phyloP scores from a whole-genome alignment of 2,797 vertebrate genomes.

The Galagoides demidoff region DNA sequence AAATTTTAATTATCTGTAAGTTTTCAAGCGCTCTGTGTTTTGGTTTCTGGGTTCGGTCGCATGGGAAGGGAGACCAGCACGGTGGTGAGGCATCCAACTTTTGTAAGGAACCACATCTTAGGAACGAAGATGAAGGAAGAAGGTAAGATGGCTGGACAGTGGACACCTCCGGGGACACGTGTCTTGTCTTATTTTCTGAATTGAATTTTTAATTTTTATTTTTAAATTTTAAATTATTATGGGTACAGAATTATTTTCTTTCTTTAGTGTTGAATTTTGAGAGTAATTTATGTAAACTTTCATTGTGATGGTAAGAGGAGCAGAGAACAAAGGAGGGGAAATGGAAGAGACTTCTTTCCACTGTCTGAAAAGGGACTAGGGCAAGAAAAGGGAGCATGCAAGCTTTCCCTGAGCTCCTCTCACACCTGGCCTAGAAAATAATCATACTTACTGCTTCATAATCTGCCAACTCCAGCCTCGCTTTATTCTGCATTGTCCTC shows the following conservation, averaged over 20 bases:
- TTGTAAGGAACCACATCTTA: neutral
- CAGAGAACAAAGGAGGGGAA: neutral
- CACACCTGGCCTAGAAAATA: slow-evolving; percentile 39
- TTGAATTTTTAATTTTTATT: slow-evolving; percentile 18
- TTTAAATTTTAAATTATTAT: too few species aligned
- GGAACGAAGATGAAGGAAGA: neutral
- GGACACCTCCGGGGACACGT: neutral
- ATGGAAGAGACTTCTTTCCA: neutral
- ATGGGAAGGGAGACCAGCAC: neutral
- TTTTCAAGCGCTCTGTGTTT: neutral
- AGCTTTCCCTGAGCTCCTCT: neutral
- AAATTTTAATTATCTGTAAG: neutral
- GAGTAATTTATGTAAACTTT: neutral
- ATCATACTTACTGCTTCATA: slow-evolving; percentile 96
- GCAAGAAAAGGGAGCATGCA: neutral
- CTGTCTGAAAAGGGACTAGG: slow-evolving; percentile 46
- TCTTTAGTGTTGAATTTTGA: slow-evolving; percentile 15
- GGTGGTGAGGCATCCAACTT: neutral
- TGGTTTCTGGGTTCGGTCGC: neutral
- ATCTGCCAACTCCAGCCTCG: slow-evolving; percentile 96
- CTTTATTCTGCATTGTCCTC: slow-evolving; percentile 99
- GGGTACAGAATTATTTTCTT: neutral
- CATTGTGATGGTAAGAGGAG: neutral
- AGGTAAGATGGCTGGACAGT: neutral
- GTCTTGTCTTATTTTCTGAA: neutral